phyloP scores from a whole-genome alignment of 2,888 invertebrate genomes.

The Eumacrocentrus americanus region DNA sequence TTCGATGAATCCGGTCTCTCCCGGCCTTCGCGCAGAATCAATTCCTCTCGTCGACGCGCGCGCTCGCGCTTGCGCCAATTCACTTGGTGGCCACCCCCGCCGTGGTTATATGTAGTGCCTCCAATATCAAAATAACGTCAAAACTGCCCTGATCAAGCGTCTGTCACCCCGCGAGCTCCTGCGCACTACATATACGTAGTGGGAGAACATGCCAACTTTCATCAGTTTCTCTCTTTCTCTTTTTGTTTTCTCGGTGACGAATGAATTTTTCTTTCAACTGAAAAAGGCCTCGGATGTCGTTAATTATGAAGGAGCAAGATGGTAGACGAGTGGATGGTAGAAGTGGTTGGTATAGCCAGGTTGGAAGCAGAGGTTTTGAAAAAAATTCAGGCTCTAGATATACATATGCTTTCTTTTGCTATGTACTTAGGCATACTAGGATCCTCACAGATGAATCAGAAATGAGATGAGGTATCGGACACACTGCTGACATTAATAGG shows the following conservation, averaged over 20 bases:
- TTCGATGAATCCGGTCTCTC: slow-evolving; percentile 37
- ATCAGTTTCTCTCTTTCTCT: slow-evolving; percentile 17
- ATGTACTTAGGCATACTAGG: too few relatives aligned
- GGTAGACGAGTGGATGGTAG: too few relatives aligned
- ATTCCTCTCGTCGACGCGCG: slow-evolving; percentile 42
- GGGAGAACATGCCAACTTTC: slow-evolving; percentile 32
- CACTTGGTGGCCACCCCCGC: slow-evolving; percentile 27
- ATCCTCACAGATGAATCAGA: too few relatives aligned
- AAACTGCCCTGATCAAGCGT: slow-evolving; percentile 30
- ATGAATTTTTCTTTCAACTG: slow-evolving; percentile 19
- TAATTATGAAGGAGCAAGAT: slow-evolving; percentile 7
- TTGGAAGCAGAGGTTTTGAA: too few relatives aligned
- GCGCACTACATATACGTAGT: slow-evolving; percentile 12
- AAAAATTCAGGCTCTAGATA: too few relatives aligned
- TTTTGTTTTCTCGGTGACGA: not conserved
- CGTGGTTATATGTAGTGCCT: slow-evolving; percentile 29
- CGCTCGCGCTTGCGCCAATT: slow-evolving; percentile 27
- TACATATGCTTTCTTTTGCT: too few relatives aligned
- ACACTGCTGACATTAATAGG: too few relatives aligned
- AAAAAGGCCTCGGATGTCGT: slow-evolving; percentile 20
- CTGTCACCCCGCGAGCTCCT: not conserved
- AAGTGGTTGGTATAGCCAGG: too few relatives aligned
- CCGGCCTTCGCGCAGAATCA: slow-evolving; percentile 53
- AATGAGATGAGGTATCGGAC: too few relatives aligned
- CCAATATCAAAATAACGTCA: slow-evolving; percentile 42